These are phyloP conservation scores for Corbicula japonica DNA, from an alignment of 2,888 invertebrate species.

Conservation along the genomic window DNA sequence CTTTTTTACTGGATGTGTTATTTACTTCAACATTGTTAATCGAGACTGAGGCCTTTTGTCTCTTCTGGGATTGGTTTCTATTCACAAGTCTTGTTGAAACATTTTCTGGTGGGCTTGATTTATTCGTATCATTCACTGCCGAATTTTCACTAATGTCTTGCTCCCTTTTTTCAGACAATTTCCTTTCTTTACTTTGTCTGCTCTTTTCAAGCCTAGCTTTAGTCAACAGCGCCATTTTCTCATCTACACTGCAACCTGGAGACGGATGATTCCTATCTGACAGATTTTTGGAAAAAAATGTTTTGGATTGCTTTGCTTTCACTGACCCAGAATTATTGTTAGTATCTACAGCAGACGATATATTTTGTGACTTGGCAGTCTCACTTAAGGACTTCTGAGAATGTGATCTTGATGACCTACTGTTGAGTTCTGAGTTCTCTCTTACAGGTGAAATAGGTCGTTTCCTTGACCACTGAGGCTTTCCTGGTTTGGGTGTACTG, in stretches of 20 bases:
- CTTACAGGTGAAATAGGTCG: conserved; percentile 32
- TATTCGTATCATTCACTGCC: not conserved
- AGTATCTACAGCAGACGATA: too few species aligned
- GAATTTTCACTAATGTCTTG: not conserved
- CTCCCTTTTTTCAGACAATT: too few species aligned
- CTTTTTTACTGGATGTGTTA: too few species aligned
- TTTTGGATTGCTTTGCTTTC: too few species aligned
- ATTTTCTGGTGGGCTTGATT: not conserved
- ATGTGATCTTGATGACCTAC: too few species aligned
- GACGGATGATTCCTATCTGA: too few species aligned
- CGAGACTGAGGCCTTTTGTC: conserved; percentile 1
- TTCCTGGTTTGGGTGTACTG: conserved; percentile 60
- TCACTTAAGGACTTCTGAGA: too few species aligned
- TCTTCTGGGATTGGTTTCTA: not conserved
- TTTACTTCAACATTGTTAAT: too few species aligned
- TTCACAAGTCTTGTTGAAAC: too few species aligned
- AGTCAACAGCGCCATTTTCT: conserved; percentile 16
- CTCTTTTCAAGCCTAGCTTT: conserved; percentile 18
- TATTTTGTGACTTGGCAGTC: too few species aligned
- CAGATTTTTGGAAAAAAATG: too few species aligned
- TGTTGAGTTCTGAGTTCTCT: conserved; percentile 20
- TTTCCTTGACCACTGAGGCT: conserved; percentile 50
- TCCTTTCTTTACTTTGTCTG: not conserved
- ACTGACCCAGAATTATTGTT: too few species aligned
- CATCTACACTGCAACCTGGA: conserved; percentile 3